These are phyloP conservation scores for Leucoraja erinaceus DNA, from an alignment of 2,113 vertebrate genomes.

Conservation along the genomic window DNA sequence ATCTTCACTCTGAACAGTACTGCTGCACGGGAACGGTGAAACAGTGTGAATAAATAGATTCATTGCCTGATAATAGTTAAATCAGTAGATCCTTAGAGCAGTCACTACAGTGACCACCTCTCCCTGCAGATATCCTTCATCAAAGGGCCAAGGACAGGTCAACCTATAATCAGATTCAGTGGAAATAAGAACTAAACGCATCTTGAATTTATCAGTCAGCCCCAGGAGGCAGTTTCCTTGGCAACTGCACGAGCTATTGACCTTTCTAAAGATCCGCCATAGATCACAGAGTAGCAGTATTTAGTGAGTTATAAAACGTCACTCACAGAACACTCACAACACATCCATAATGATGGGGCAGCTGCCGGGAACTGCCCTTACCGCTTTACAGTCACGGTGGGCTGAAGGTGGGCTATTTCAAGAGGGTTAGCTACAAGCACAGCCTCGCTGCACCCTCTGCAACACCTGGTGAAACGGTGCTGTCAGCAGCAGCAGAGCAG, in stretches of 20 bases:
- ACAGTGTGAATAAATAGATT: not conserved
- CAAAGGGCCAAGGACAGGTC: not conserved
- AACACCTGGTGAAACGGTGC: too few species aligned
- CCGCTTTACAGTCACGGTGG: too few species aligned
- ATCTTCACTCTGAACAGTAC: not conserved
- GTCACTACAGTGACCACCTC: not conserved
- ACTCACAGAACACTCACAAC: not conserved
- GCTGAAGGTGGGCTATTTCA: not conserved
- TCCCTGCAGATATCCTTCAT: not conserved
- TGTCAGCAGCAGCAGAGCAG: too few species aligned
- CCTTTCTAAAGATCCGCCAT: not conserved
- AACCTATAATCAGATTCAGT: not conserved
- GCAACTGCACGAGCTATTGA: not conserved
- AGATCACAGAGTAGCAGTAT: not conserved
- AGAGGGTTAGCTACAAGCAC: too few species aligned
- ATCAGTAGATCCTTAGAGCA: not conserved
- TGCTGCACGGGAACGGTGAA: not conserved
- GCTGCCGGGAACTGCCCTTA: not conserved
- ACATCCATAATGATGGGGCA: not conserved
- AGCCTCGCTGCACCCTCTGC: too few species aligned
- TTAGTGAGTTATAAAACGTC: not conserved
- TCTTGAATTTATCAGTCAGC: not conserved
- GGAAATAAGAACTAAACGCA: not conserved
- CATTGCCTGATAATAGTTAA: not conserved
- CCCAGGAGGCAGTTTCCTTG: slow-evolving; percentile 9